phyloP scores from a whole-genome alignment of 35 echinoderm and acorn worm species.

The Nesometra sesokonis region DNA sequence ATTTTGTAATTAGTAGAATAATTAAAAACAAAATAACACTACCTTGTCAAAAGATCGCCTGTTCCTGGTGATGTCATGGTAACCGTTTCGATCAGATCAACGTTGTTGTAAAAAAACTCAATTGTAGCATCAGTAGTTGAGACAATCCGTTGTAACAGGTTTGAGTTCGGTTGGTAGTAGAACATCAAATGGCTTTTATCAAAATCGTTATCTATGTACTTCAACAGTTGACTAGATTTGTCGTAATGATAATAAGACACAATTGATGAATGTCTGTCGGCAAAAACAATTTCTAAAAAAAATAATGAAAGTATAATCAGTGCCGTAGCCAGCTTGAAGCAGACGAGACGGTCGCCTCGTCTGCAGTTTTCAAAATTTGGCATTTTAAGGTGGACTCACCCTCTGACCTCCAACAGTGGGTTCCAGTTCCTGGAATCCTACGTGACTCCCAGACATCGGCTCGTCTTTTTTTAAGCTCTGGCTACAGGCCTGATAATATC shows the following conservation, averaged over 20 bases:
- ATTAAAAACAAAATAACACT: too few relatives aligned
- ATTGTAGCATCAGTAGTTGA: not conserved
- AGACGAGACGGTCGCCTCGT: too few relatives aligned
- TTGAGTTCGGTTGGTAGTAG: not conserved
- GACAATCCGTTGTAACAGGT: not conserved
- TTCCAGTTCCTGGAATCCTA: too few relatives aligned
- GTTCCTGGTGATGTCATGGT: not conserved
- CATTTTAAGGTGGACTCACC: too few relatives aligned
- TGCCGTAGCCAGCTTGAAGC: too few relatives aligned
- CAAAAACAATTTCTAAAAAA: not conserved
- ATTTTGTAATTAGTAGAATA: too few relatives aligned
- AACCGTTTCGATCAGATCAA: not conserved
- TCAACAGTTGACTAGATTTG: not conserved
- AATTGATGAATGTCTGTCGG: not conserved
- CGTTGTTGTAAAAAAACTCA: not conserved
- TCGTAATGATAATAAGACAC: not conserved
- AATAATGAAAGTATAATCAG: too few relatives aligned
- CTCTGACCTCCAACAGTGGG: too few relatives aligned
- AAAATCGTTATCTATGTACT: not conserved
- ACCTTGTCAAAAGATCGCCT: not conserved
- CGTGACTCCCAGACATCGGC: too few relatives aligned
- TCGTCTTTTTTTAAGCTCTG: too few relatives aligned
- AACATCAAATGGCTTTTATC: not conserved
- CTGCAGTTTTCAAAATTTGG: too few relatives aligned
- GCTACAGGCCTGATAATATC: too few relatives aligned